Conservation (phyloP, 2,797 vertebrate genomes). For the Gallinago solitaria region DNA sequence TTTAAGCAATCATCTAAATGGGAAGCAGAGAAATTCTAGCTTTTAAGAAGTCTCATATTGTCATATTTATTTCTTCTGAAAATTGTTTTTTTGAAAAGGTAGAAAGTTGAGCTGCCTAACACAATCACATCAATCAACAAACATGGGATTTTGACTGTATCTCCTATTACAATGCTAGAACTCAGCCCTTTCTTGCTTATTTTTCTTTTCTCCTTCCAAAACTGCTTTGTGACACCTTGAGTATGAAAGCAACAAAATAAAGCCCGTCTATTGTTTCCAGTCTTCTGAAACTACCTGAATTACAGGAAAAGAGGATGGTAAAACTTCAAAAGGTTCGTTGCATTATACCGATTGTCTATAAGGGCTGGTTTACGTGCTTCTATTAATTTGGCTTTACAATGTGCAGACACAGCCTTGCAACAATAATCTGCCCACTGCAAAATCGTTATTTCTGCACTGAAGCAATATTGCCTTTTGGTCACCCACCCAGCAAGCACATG, state of each 20-base stretch:
- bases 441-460: neutral
- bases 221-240: neutral
- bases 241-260: neutral
- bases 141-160: neutral
- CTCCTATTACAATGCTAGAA: neutral
- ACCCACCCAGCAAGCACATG: neutral
- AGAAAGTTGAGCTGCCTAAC: neutral
- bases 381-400: neutral
- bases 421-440: neutral
- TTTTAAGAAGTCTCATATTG: neutral
- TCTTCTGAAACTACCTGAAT: neutral
- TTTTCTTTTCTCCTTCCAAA: neutral
- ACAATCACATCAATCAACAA: constrained; percentile 9
- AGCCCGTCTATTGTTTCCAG: neutral
- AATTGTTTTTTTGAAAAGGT: neutral
- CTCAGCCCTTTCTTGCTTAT: neutral
- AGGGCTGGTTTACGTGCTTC: neutral
- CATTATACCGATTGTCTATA: neutral
- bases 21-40: neutral
- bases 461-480: neutral
- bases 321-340: neutral
- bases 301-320: neutral
- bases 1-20: neutral
- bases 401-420: neutral
- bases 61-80: constrained; percentile 1